A percentile compares a stretch with the other conserved stretches of the same genome.
These are phyloP conservation scores for Zaprionus bogoriensis DNA, from an alignment of 2,888 invertebrate genomes.

Conservation along the genomic window DNA sequence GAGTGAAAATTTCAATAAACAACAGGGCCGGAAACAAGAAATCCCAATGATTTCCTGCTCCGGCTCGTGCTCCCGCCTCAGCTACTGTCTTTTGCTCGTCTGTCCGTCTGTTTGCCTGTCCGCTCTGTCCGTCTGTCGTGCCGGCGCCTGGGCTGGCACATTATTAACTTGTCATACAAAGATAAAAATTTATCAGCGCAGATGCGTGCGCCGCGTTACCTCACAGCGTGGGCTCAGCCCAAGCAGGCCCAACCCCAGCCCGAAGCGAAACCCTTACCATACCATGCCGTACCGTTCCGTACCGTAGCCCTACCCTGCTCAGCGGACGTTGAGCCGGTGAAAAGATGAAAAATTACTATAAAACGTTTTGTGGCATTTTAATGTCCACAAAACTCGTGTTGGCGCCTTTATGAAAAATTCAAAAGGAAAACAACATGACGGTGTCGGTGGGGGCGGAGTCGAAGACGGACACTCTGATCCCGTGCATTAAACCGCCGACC, in stretches of 20 bases:
- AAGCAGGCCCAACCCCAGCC: constrained; percentile 21
- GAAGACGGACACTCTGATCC: constrained; percentile 12
- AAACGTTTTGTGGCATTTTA: constrained; percentile 80
- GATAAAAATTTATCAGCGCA: constrained; percentile 79
- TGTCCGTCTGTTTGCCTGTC: not conserved
- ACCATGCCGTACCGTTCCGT: not conserved
- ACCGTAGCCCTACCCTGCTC: constrained; percentile 10
- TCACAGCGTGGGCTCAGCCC: constrained; percentile 70
- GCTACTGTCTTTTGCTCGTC: no score
- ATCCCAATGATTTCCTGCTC: constrained; percentile 12
- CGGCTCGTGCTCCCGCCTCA: not conserved
- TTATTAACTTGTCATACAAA: constrained; percentile 81
- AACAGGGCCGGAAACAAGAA: constrained; percentile 19
- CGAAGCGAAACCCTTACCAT: not conserved
- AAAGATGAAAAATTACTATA: constrained; percentile 79
- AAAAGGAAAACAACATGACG: constrained; percentile 60
- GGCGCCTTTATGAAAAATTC: constrained; percentile 64
- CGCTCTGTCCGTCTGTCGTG: no score
- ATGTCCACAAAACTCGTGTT: constrained; percentile 68
- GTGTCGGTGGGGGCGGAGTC: no score
- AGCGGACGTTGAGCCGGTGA: constrained; percentile 33
- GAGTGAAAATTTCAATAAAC: constrained; percentile 65
- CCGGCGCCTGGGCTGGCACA: constrained; percentile 60
- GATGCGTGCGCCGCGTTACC: constrained; percentile 59
- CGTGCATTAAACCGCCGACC: not conserved